These are phyloP conservation scores for Pionites leucogaster DNA, from an alignment of 2,113 vertebrate species.

Conservation along the genomic window DNA sequence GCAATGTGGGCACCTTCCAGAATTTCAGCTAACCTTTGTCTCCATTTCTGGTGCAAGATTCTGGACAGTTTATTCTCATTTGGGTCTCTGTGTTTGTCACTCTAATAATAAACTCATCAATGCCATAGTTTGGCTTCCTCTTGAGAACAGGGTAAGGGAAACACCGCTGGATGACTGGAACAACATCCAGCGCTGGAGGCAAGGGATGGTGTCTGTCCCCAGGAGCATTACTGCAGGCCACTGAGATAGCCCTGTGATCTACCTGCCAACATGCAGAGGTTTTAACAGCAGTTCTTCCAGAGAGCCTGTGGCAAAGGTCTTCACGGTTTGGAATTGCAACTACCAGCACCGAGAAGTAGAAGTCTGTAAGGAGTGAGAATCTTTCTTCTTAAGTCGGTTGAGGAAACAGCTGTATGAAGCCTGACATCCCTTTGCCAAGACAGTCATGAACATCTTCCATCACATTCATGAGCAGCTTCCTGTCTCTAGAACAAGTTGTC, in stretches of 20 bases:
- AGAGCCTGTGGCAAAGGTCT: background rate
- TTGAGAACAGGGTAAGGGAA: background rate
- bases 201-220: background rate
- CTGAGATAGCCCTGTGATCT: background rate
- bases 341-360: background rate
- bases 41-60: background rate
- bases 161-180: background rate
- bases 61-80: background rate
- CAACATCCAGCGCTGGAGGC: background rate
- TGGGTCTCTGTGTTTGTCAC: background rate
- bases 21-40: background rate
- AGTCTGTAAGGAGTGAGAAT: background rate
- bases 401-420: background rate
- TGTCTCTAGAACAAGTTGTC: slow-evolving; percentile 18
- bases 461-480: background rate
- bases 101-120: background rate
- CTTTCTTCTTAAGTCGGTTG: background rate
- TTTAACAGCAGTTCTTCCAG: background rate
- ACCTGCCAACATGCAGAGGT: background rate
- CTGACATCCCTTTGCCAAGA: background rate
- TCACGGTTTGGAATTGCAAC: background rate
- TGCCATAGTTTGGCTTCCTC: background rate
- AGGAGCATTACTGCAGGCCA: background rate
- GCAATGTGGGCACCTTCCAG: background rate
- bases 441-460: background rate